Percentiles rank a stretch among this genome's conserved stretches.
Evolutionary conservation across 35 echinoderm and acorn worm species (phyloP).

Genomic region (Anneissia japonica): DNA sequence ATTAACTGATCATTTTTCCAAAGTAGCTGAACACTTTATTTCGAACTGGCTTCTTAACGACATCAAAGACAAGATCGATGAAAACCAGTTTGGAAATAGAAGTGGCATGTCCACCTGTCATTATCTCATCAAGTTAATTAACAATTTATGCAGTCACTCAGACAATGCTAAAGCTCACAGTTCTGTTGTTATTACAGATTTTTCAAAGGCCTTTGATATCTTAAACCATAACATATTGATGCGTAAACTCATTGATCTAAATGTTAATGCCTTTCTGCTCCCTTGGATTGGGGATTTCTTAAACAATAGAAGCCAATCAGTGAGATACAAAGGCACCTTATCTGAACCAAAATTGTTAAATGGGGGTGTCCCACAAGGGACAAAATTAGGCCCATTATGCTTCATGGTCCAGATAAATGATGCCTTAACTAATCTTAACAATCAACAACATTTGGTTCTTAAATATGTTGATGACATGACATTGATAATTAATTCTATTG

Average conservation of each 20-base stretch:
- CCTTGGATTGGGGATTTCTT: constrained; percentile 43
- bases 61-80: constrained; percentile 21
- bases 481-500: constrained; percentile 21
- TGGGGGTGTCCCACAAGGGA: constrained; percentile 46
- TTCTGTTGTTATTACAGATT: constrained; percentile 45
- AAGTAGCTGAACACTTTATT: constrained; percentile 41
- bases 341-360: constrained; percentile 13
- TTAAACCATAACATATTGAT: constrained; percentile 35
- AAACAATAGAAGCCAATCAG: constrained; percentile 15
- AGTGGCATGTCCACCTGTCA: constrained; percentile 33
- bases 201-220: constrained; percentile 59
- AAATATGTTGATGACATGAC: constrained; percentile 71
- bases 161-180: constrained; percentile 9
- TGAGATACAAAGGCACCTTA: constrained; percentile 6
- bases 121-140: constrained; percentile 30
- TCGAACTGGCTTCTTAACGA: constrained; percentile 40
- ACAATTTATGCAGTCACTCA: constrained; percentile 13
- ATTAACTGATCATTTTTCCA: constrained; percentile 36
- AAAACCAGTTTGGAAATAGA: constrained; percentile 35
- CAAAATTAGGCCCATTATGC: constrained; percentile 45
- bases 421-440: constrained; percentile 2
- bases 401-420: constrained; percentile 54
- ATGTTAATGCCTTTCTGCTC: constrained; percentile 3
- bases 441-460: constrained; percentile 6
- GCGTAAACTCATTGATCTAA: constrained; percentile 25